A percentile compares a stretch with the other conserved stretches of the same genome.
Conservation (phyloP, 2,888 invertebrate species). For the Pteria penguin region DNA sequence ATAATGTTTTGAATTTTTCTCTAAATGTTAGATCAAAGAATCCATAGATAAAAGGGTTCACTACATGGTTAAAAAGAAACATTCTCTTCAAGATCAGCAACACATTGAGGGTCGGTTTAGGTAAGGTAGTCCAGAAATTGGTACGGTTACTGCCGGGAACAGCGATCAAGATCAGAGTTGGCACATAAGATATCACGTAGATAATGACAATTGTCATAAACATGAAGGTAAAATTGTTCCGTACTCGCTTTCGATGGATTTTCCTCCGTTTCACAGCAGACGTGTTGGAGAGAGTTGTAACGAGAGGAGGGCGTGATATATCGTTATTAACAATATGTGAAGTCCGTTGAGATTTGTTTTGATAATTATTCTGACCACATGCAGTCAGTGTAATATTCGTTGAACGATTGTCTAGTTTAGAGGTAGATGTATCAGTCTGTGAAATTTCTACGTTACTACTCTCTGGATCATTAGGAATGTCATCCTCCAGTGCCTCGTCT, state of each 20-base stretch:
- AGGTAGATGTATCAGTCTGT: neutral
- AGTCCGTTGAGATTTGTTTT: neutral
- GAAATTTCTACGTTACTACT: neutral
- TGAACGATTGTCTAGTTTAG: neutral
- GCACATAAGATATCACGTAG: conserved; percentile 27
- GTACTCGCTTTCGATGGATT: neutral
- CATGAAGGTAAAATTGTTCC: conserved; percentile 28
- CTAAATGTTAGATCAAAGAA: conserved; percentile 33
- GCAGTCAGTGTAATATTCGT: neutral
- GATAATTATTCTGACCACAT: neutral
- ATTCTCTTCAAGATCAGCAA: conserved; percentile 21
- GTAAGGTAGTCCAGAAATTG: conserved; percentile 20
- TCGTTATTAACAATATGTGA: neutral
- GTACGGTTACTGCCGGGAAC: conserved; percentile 3
- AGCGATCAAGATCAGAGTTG: conserved; percentile 20
- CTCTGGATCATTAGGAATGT: neutral
- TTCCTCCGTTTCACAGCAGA: neutral
- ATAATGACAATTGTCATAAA: conserved; percentile 19
- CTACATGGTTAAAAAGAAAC: conserved; percentile 30
- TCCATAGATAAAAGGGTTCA: conserved; percentile 37
- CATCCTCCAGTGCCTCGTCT: neutral
- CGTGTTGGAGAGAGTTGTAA: neutral
- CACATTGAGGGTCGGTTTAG: neutral
- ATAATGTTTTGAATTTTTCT: neutral
- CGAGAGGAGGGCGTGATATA: neutral